Percentiles rank a stretch among this genome's conserved stretches.
Evolutionary conservation across 2,888 invertebrate species (phyloP).

Genomic region (Cylloceria caligata): DNA sequence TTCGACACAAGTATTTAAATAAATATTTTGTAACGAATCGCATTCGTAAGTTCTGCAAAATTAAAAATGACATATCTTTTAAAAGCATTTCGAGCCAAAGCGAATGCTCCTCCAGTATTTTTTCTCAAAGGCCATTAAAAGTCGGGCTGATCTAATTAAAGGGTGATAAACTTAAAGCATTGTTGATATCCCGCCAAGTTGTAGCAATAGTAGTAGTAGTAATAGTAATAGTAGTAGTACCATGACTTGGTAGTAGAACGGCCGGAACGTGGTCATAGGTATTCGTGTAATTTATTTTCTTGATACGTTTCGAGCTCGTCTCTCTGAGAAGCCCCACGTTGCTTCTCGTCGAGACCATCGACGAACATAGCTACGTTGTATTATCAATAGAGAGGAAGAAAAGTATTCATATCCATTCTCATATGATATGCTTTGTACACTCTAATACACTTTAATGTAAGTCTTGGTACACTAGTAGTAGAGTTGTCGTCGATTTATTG

Average conservation of each 20-base stretch:
- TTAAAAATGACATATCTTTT: no score
- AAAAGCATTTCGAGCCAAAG: no score
- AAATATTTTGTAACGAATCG: neutral
- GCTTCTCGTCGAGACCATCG: neutral
- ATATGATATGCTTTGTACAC: neutral
- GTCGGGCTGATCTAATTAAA: slow-evolving; percentile 26
- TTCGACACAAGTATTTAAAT: neutral
- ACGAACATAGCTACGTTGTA: neutral
- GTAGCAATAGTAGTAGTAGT: neutral
- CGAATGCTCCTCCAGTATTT: neutral
- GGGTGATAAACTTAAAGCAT: neutral
- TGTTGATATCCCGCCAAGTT: neutral
- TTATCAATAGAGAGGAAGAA: neutral
- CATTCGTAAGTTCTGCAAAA: no score
- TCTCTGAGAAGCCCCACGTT: slow-evolving; percentile 13
- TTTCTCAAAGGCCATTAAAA: neutral
- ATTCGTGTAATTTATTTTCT: neutral
- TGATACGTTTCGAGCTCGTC: neutral
- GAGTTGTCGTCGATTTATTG: neutral
- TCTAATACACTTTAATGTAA: neutral
- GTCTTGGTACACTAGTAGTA: neutral
- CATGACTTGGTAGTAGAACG: neutral
- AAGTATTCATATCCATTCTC: neutral
- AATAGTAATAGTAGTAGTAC: neutral
- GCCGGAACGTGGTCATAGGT: neutral